Evolutionary conservation across 2,797 vertebrate genomes (phyloP).

Genomic region (Karalla daura): DNA sequence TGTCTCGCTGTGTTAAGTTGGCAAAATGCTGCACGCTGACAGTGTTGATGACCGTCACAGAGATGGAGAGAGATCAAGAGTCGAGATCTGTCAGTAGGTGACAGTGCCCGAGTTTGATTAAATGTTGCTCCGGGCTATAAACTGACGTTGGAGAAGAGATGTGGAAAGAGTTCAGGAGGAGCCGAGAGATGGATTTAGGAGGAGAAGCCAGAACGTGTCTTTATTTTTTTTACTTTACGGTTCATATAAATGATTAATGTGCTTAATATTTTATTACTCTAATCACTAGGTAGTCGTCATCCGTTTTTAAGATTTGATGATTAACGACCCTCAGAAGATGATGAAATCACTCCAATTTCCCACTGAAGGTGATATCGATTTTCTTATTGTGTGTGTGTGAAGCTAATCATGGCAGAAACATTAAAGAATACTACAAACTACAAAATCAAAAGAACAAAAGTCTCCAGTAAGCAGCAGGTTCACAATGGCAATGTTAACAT

Average conservation of each 20-base stretch:
- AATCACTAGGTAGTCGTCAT: neutral
- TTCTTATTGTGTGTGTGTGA: too few relatives aligned
- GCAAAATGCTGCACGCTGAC: conserved; percentile 40
- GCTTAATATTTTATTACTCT: neutral
- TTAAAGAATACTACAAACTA: neutral
- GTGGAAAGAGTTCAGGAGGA: neutral
- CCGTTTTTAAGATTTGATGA: neutral
- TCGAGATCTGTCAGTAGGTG: conserved; percentile 48
- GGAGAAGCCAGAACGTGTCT: conserved; percentile 1
- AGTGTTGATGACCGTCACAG: conserved; percentile 41
- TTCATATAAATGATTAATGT: neutral
- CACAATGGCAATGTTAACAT: neutral
- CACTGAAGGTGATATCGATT: too few relatives aligned
- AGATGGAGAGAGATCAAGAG: conserved; percentile 35
- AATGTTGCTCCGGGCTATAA: conserved; percentile 34
- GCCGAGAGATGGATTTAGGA: neutral
- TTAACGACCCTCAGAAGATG: neutral
- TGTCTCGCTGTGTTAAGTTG: conserved; percentile 13
- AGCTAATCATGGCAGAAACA: neutral
- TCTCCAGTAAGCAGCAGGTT: neutral
- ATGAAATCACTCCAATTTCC: neutral
- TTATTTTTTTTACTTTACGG: neutral
- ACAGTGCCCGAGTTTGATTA: conserved; percentile 25
- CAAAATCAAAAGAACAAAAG: too few relatives aligned
- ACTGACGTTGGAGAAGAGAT: conserved; percentile 13